phyloP scores from a whole-genome alignment of 2,113 vertebrate species.

The Phylloscopus trochilus region DNA sequence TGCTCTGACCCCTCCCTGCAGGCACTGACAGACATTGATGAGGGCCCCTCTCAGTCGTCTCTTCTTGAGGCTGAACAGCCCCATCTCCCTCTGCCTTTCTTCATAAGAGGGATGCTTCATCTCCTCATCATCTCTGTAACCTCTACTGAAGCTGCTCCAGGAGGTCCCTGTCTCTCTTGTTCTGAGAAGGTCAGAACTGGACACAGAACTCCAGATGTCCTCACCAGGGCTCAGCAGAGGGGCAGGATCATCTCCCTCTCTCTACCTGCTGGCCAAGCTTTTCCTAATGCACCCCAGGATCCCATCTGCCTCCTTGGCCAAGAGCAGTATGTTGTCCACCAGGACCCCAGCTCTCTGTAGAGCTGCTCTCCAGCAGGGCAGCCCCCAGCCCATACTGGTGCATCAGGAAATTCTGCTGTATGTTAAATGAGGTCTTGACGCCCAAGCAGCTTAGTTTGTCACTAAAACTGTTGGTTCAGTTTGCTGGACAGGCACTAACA shows the following conservation, averaged over 20 bases:
- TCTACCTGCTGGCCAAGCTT: background rate
- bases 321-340: background rate
- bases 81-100: background rate
- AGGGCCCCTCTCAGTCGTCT: background rate
- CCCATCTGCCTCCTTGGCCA: background rate
- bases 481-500: background rate
- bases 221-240: background rate
- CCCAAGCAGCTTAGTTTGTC: background rate
- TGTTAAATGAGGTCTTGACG: background rate
- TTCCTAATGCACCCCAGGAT: background rate
- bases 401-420: background rate
- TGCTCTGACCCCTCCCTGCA: background rate
- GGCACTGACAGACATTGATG: background rate
- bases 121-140: background rate
- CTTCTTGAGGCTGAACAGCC: background rate
- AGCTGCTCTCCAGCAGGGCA: background rate
- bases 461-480: background rate
- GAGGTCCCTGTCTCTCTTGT: background rate
- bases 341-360: background rate
- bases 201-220: background rate
- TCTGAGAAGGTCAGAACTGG: background rate
- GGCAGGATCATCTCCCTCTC: background rate
- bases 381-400: too few relatives aligned
- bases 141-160: fast-evolving
- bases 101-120: background rate